Base-by-base conservation (phyloP, 1,140 invertebrate genomes). In the Drosophila lacertosa region DNA sequence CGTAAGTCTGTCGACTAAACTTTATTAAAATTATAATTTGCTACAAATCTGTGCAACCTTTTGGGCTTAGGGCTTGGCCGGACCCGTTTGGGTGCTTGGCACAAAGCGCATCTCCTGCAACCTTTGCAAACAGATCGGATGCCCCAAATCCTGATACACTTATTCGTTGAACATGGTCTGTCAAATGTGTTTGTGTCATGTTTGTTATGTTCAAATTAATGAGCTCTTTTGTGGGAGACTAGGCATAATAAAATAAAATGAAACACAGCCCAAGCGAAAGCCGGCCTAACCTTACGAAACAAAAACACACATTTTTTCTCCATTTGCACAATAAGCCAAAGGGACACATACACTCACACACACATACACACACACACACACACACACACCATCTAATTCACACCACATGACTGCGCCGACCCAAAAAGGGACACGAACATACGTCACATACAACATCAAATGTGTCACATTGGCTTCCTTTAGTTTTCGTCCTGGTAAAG, bases 221-320 rank as follows among this genome's bases (percentile, higher is more conserved):
- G 81, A 84, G 74, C 81, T 84, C 77, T 81, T 75, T 70, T 84
- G 73, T 86, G 73, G n/a, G n/a, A 60, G 53, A 35, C 81, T 86
- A 80, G 73, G 68, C 73, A 86, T 84, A 86, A 84, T 88, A 81
- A 65, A 77, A 84, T 84, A 67, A 59, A 59, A 74, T 58, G 42
- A 66, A 35, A 68, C 42, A 13, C 51, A 58, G 22, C 35, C 37
- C 50, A 37, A 44, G 50, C 54, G 39, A 57, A 48, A 60, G 47
- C 47, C 29, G 60, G 40, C n/a, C n/a, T 22, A 83, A 58, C 70
- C 39, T 70, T 33, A 32, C 33, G 54, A 66, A 42, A 66, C n/a
- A 29, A 32, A 26, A 50, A 70, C n/a, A n/a, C n/a, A n/a, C n/a
- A 78, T 4, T 39, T 60, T 53, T 62, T 83, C 66, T 47, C 44